Conservation (phyloP, 2,888 invertebrate species). For the Sepioteuthis lessoniana region DNA sequence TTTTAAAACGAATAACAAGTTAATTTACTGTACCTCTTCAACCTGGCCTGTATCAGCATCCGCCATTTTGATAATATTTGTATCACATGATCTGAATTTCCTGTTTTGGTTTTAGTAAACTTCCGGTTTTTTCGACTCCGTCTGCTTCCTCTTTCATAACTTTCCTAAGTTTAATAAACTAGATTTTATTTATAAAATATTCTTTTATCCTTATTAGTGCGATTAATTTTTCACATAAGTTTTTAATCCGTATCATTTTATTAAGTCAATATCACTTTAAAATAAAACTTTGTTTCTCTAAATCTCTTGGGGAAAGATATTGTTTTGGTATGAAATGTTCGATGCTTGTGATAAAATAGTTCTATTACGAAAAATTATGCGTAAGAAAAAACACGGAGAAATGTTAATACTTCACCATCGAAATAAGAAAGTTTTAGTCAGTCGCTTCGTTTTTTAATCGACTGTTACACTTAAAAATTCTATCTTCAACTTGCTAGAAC, state of each 20-base stretch:
- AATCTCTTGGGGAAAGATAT: too few species aligned
- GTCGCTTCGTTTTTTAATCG: too few species aligned
- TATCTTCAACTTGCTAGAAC: too few species aligned
- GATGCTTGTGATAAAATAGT: too few species aligned
- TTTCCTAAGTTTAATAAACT: not conserved
- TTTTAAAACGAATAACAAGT: not conserved
- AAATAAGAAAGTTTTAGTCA: too few species aligned
- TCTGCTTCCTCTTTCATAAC: not conserved
- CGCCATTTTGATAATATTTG: conserved; percentile 43
- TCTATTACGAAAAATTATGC: too few species aligned
- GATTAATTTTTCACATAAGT: not conserved
- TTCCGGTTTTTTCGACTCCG: not conserved
- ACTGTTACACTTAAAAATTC: too few species aligned
- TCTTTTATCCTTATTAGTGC: not conserved
- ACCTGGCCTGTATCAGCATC: conserved; percentile 44
- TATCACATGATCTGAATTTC: not conserved
- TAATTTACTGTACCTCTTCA: conserved; percentile 36
- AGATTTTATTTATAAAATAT: not conserved
- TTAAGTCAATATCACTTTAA: not conserved
- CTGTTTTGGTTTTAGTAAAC: not conserved
- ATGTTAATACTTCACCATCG: too few species aligned
- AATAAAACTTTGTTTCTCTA: too few species aligned
- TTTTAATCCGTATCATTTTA: not conserved
- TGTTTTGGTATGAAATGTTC: too few species aligned
- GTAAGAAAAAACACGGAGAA: too few species aligned